Conservation (phyloP, 2,113 vertebrate species). For the Chionis minor region DNA sequence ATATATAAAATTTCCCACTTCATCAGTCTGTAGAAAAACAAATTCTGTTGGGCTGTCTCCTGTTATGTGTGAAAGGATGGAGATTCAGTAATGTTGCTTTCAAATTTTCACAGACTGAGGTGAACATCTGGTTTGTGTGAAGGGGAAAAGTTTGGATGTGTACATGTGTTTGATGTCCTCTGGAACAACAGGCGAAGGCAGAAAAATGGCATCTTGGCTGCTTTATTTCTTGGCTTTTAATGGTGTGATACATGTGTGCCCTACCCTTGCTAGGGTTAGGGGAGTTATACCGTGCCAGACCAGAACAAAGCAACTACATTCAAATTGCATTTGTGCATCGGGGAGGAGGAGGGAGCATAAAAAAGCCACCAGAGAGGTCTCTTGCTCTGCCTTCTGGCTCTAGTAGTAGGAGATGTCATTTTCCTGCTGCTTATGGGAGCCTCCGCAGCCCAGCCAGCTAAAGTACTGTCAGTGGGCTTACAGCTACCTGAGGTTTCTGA, state of each 20-base stretch:
- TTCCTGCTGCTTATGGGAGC: neutral
- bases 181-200: neutral
- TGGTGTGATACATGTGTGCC: no score
- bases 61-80: neutral
- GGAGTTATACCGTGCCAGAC: neutral
- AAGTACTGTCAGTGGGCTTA: neutral
- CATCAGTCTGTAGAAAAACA: neutral
- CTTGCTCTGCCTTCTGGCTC: neutral
- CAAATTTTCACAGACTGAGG: neutral
- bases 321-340: neutral
- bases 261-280: neutral
- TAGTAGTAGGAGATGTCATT: neutral
- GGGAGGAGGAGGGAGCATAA: neutral
- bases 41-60: neutral
- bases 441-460: neutral
- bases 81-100: neutral
- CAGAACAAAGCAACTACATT: constrained; percentile 19
- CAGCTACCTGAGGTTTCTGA: neutral
- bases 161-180: neutral
- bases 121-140: neutral
- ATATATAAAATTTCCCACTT: neutral
- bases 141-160: neutral
- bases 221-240: neutral
- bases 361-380: neutral
- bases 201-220: neutral